These are phyloP conservation scores for Pelvicachromis taeniatus DNA, from an alignment of 2,113 vertebrate genomes.

Conservation along the genomic window DNA sequence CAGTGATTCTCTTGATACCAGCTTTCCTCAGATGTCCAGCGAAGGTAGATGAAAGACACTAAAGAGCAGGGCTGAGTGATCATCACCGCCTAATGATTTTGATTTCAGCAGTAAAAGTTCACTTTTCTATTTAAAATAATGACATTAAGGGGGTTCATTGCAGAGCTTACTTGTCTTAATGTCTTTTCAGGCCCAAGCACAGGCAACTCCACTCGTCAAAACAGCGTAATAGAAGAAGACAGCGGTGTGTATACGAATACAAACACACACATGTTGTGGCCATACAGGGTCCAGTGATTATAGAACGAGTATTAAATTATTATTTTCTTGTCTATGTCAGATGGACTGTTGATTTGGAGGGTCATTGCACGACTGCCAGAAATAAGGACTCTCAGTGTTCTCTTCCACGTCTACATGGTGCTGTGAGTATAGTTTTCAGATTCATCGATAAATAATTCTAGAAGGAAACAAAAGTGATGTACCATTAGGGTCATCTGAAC, in stretches of 20 bases:
- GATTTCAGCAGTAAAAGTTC: neutral
- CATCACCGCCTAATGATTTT: neutral
- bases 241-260: neutral
- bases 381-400: conserved; percentile 11
- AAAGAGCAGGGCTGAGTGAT: neutral
- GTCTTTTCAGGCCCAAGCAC: conserved; percentile 4
- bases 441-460: neutral
- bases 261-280: neutral
- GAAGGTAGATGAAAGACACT: conserved; percentile 5
- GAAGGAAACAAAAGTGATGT: neutral
- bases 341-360: conserved; percentile 6
- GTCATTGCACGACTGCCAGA: neutral
- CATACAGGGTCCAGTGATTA: neutral
- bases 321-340: conserved; percentile 40
- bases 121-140: neutral
- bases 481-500: neutral
- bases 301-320: neutral
- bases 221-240: neutral
- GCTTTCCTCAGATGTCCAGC: neutral
- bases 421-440: conserved; percentile 73
- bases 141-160: neutral
- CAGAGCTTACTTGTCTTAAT: neutral
- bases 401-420: conserved; percentile 73
- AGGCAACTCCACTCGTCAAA: neutral
- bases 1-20: neutral